Evolutionary conservation across 2,113 vertebrate genomes (phyloP), one percentile per base, ranked within the genome.

Genomic region (Redunca redunca): DNA sequence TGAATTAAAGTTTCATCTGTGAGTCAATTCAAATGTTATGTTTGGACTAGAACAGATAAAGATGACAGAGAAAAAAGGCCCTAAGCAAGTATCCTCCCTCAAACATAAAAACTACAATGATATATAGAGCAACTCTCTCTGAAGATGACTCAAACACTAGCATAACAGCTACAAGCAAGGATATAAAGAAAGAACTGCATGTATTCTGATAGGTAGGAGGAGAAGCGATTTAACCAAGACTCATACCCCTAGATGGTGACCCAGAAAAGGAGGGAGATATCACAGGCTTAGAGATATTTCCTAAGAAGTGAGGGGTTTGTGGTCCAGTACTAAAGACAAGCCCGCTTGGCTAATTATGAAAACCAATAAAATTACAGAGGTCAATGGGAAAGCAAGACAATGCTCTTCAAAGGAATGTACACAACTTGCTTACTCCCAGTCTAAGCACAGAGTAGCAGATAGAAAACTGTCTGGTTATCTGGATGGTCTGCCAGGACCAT

Each of bases 1-100:
- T 74, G 62, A 95, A 95, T 87, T 78, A 90, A 92, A 95, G n/a
- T 85, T 94, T 84, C 48, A 77, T 80, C 80, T 55, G 81, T 55
- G 74, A 87, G 46, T 84, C 88, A 94, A 93, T 30, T 95, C 36
- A 95, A 67, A 64, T 46, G n/a, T 96, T 82, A 83, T 58, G 25
- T 83, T 88, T 83, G 52, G 52, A 36, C 50, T 2, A 25, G n/a
- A 52, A 8, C 33, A 83, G 81, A 83, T 26, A n/a, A 83, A 55
- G 21, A 55, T 25, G 52, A n/a, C n/a, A 83, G 33, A 83, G 52
- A 55, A 55, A 52, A 52, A 83, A 83, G 50, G 55, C 33, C 21
- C 52, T 83, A 23, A 55, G 81, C 19, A 25, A 2, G 7, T 25
- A 25, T 55, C 33, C 50, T 55, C 21, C 50, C 7, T 14, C 3